phyloP scores from a whole-genome alignment of 2,797 vertebrate species.

The Heterohyrax brucei region DNA sequence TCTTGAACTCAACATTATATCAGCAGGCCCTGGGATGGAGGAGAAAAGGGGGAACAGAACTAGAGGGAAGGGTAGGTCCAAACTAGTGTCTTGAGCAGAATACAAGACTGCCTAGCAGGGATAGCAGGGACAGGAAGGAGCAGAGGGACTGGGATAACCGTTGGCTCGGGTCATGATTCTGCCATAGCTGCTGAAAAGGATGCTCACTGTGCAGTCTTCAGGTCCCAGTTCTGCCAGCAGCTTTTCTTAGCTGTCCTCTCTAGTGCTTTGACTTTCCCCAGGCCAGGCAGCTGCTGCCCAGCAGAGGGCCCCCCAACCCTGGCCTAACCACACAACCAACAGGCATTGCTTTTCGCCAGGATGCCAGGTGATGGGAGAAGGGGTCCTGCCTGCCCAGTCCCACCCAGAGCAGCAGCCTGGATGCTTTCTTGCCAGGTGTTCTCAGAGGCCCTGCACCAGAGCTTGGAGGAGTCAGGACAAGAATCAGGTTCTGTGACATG shows the following conservation, averaged over 20 bases:
- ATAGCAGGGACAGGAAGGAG: not conserved
- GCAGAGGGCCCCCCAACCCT: constrained; percentile 66
- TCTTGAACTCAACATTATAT: not conserved
- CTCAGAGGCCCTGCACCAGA: rapidly evolving
- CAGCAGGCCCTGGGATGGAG: not conserved
- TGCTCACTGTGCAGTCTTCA: not conserved
- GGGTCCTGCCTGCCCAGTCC: not conserved
- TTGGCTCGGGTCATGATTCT: not conserved
- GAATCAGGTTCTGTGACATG: not conserved
- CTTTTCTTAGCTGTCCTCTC: not conserved
- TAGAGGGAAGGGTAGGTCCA: no score
- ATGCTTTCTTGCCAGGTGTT: not conserved
- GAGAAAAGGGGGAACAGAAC: no score
- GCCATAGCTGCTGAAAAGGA: not conserved
- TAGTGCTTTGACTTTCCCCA: rapidly evolving
- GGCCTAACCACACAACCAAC: not conserved
- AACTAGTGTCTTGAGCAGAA: not conserved
- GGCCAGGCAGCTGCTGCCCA: not conserved
- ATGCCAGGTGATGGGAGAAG: not conserved
- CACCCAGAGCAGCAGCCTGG: not conserved
- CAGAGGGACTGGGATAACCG: rapidly evolving
- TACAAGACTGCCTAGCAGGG: not conserved
- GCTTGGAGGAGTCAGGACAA: not conserved
- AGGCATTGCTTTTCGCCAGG: not conserved
- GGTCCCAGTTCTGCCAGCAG: no score